These are phyloP conservation scores for Himalopsyche japonica DNA, from an alignment of 2,888 invertebrate species.

Conservation along the genomic window DNA sequence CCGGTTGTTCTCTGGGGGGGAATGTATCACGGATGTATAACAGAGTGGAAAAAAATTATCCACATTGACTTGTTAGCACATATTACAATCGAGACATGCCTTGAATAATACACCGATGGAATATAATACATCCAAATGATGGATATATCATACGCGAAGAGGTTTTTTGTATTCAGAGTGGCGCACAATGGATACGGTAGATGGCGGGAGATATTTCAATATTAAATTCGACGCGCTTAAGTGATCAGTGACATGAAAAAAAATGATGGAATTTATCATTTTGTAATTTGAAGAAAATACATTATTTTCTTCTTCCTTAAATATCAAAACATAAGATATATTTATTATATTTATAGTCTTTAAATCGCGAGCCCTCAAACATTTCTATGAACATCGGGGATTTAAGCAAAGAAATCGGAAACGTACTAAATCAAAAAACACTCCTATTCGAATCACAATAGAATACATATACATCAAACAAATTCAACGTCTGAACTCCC, in stretches of 20 bases:
- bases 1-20: background rate
- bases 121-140: background rate
- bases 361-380: too few relatives aligned
- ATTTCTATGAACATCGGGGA: too few relatives aligned
- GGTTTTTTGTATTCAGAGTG: background rate
- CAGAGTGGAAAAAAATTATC: background rate
- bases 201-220: background rate
- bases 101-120: background rate
- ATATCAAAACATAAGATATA: too few relatives aligned
- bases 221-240: background rate
- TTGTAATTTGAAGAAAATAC: too few relatives aligned
- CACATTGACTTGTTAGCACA: background rate
- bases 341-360: too few relatives aligned
- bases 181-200: background rate
- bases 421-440: too few relatives aligned
- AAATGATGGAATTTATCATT: too few relatives aligned
- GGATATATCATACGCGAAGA: background rate
- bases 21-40: background rate
- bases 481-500: too few relatives aligned
- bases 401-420: too few relatives aligned
- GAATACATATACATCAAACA: too few relatives aligned
- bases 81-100: background rate
- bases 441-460: too few relatives aligned
- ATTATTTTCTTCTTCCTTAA: too few relatives aligned
- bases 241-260: background rate